phyloP scores from a whole-genome alignment of 2,888 invertebrate genomes.

The Zeuzera pyrina region DNA sequence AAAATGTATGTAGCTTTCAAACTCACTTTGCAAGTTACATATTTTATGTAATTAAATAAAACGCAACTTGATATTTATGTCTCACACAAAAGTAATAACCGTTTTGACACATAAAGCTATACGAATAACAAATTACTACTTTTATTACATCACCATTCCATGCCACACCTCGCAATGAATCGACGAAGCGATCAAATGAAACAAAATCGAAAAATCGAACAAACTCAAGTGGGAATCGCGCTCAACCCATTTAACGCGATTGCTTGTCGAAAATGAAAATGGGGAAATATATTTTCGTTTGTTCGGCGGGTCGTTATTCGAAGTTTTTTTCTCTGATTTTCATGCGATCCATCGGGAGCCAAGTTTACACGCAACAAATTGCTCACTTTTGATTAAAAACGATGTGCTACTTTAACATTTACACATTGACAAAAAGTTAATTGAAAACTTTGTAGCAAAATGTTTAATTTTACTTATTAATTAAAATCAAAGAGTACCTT shows the following conservation, averaged over 20 bases:
- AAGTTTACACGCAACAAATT: conserved; percentile 57
- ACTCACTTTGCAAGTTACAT: background rate
- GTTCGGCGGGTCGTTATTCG: conserved; percentile 40
- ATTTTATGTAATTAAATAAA: background rate
- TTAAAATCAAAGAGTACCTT: background rate
- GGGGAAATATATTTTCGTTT: conserved; percentile 61
- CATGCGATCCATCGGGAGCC: conserved; percentile 53
- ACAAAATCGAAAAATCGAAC: conserved; percentile 62
- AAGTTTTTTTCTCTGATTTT: conserved; percentile 54
- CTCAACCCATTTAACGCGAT: conserved; percentile 63
- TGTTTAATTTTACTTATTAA: too few species aligned
- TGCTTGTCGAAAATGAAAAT: conserved; percentile 69
- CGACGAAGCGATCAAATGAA: conserved; percentile 51
- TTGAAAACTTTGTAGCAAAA: too few species aligned
- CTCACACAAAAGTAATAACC: conserved; percentile 1
- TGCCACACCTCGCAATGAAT: conserved; percentile 39
- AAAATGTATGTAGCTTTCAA: too few species aligned
- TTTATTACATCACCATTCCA: conserved; percentile 19
- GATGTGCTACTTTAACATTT: background rate
- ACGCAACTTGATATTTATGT: background rate
- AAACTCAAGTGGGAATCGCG: conserved; percentile 64
- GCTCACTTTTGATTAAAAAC: conserved; percentile 50
- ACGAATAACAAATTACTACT: conserved; percentile 16
- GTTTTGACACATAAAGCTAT: conserved; percentile 17
- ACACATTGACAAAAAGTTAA: too few species aligned